Evolutionary conservation across 2,797 vertebrate species (phyloP), one percentile per base, ranked within the genome.

Genomic region (Siniperca scherzeri): DNA sequence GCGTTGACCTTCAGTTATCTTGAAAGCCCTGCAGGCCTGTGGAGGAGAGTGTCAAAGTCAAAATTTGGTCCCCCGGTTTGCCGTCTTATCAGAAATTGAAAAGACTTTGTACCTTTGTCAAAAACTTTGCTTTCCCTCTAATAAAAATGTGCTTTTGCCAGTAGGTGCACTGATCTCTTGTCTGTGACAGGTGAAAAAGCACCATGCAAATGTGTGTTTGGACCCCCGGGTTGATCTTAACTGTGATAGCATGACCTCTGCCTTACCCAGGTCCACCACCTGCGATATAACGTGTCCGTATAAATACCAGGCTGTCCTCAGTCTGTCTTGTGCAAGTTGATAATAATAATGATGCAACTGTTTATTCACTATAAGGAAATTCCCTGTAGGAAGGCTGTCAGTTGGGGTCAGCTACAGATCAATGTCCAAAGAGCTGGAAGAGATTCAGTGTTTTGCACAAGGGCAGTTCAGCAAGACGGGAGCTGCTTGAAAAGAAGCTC

Each of bases 1-100:
- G 86, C 82, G 75, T 78, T 89, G 89, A 92, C 93, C 92, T 91
- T 92, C 88, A 87, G 81, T 86, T 89, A 86, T 91, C 87, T 81
- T 62, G 42, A 82, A 70, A 66, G 83, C 89, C 86, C 88, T 0
- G 64, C 79, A 73, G 83, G 84, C 70, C 72, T 55, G 60, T 9
- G 52, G 61, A 73, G 53, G 77, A 64, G 62, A 80, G 81, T 3
- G 46, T 83, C 84, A 89, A 88, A 93, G 84, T 87, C 88, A 65
- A 61, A 83, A 82, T 83, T 52, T 59, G 42, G 67, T 78, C 87
- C 80, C 53, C 5, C 48, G 61, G 70, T 88, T 82, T 72, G 14
- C 16, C 1, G 13, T 85, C 78, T 87, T 81, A 82, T 87, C 78
- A 61, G 56, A 70, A 74, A 71, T 70, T 82, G 72, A 88, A 76